Evolutionary conservation across 2,888 invertebrate species (phyloP).

Genomic region (Lasius platythorax): DNA sequence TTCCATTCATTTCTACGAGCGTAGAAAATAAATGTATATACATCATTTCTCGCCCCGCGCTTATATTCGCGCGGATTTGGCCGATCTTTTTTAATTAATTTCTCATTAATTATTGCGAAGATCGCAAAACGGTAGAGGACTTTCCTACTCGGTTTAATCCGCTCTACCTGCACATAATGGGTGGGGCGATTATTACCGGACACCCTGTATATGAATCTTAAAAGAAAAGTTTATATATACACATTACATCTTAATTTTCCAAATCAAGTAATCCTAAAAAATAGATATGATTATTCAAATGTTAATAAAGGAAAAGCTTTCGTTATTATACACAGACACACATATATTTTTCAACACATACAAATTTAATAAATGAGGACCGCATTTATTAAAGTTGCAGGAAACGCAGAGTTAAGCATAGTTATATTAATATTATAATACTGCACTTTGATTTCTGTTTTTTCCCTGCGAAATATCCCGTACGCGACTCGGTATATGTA

Average conservation of each 20-base stretch:
- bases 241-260: neutral
- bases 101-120: no score
- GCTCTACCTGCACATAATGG: no score
- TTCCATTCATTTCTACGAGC: no score
- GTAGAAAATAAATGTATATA: no score
- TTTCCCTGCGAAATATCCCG: neutral
- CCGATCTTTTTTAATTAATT: no score
- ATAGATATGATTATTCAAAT: neutral
- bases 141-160: no score
- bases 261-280: neutral
- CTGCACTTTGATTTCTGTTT: neutral
- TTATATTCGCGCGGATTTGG: no score
- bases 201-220: neutral
- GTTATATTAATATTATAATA: slow-evolving; percentile 21
- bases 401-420: neutral
- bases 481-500: neutral
- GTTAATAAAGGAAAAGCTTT: neutral
- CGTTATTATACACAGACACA: neutral
- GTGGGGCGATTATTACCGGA: no score
- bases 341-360: neutral
- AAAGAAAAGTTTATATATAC: neutral
- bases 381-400: neutral
- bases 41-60: no score
- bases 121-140: no score
- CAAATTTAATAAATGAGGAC: slow-evolving; percentile 21